Percentiles rank a stretch among this genome's conserved stretches.
Conservation (phyloP, 2,797 vertebrate genomes). For the Anguilla anguilla region DNA sequence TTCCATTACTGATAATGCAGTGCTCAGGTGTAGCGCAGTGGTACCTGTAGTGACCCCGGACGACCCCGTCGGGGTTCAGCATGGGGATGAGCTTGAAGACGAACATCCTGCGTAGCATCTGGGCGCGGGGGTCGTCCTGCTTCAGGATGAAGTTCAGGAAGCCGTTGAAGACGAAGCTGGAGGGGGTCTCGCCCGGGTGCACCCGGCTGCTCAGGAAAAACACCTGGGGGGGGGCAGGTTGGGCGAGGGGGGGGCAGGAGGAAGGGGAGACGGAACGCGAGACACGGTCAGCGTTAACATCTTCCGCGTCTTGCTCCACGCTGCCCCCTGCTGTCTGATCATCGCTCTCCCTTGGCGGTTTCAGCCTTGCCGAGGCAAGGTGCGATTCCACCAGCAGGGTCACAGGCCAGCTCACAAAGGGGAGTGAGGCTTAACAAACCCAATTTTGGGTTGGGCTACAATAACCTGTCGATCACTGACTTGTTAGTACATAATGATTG, state of each 20-base stretch:
- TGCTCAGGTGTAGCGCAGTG: background rate
- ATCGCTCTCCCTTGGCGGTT: background rate
- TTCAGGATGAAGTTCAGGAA: constrained; percentile 94
- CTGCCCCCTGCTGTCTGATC: background rate
- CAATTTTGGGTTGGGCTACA: background rate
- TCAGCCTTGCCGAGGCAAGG: background rate
- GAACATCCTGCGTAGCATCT: constrained; percentile 86
- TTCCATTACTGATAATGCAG: background rate
- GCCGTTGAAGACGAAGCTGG: constrained; percentile 96
- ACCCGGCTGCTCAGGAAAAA: constrained; percentile 97
- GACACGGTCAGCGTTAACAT: background rate
- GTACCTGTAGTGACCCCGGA: constrained; percentile 92
- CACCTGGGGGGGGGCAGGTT: constrained; percentile 72
- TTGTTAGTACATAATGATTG: background rate
- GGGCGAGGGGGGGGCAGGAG: too few species aligned
- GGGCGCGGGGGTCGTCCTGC: constrained; percentile 89
- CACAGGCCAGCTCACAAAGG: background rate
- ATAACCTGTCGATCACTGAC: background rate
- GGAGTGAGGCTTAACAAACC: background rate
- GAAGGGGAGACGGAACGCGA: background rate
- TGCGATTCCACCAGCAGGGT: background rate
- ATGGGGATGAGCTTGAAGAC: constrained; percentile 98
- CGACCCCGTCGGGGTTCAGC: constrained; percentile 94
- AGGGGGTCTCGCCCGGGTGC: constrained; percentile 94
- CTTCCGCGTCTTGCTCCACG: background rate